Percentiles rank a stretch among this genome's conserved stretches.
Evolutionary conservation across 2,888 invertebrate species (phyloP).

Genomic region (Unio pictorum): DNA sequence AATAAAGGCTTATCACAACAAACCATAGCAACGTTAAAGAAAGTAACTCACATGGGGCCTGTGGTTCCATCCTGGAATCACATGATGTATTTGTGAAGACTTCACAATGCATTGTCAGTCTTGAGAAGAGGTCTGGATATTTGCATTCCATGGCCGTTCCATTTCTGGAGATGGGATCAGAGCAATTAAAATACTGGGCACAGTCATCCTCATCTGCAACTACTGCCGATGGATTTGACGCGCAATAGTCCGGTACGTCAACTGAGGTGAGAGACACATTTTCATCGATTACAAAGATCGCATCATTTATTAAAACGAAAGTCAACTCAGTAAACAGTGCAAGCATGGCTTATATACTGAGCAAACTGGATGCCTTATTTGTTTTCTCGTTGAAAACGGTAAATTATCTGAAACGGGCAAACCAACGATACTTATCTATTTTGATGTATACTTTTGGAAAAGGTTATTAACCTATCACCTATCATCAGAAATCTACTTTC

Average conservation of each 20-base stretch:
- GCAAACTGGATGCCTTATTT: too few species aligned
- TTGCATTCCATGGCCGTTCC: conserved; percentile 38
- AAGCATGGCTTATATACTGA: too few species aligned
- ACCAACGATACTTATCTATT: too few species aligned
- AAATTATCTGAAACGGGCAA: too few species aligned
- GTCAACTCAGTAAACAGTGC: too few species aligned
- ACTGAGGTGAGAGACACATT: conserved; percentile 10
- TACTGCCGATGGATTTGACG: conserved; percentile 27
- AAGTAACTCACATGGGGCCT: conserved; percentile 43
- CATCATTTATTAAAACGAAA: too few species aligned
- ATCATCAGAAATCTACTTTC: too few species aligned
- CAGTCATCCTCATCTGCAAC: conserved; percentile 34
- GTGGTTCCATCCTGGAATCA: conserved; percentile 37
- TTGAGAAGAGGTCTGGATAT: conserved; percentile 49
- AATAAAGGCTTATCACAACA: neutral
- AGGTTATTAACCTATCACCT: too few species aligned
- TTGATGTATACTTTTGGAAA: too few species aligned
- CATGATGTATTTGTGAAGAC: conserved; percentile 40
- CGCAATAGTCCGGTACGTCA: conserved; percentile 34
- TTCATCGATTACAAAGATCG: too few species aligned
- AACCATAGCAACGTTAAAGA: too few species aligned
- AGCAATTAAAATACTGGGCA: conserved; percentile 34
- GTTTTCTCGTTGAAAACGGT: too few species aligned
- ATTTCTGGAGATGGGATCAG: conserved; percentile 6
- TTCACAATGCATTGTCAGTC: conserved; percentile 30